phyloP scores from a whole-genome alignment of 1,140 invertebrate genomes.

The Trichonephila clavipes region DNA sequence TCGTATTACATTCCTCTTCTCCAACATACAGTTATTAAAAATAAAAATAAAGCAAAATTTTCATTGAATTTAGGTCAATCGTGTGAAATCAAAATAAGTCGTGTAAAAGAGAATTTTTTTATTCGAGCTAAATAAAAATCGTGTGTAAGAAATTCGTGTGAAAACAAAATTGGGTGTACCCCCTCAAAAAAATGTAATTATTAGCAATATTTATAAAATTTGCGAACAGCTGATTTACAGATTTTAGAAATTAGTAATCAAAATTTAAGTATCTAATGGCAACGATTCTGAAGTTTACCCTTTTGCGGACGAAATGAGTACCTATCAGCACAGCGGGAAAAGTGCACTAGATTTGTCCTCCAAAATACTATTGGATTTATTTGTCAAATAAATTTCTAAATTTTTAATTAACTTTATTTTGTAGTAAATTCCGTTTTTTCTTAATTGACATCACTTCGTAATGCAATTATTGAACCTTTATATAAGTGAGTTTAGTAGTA shows the following conservation, averaged over 20 bases:
- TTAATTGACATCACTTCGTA: background rate
- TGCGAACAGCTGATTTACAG: background rate
- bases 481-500: background rate
- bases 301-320: constrained; percentile 71
- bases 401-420: background rate
- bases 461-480: background rate
- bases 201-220: no score
- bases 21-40: no score
- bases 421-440: background rate
- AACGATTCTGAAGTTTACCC: constrained; percentile 56
- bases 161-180: no score
- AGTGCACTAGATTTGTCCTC: constrained; percentile 61
- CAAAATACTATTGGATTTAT: background rate
- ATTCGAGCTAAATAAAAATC: no score
- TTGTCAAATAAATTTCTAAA: background rate
- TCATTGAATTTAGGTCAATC: no score
- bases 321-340: constrained; percentile 43
- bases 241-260: background rate
- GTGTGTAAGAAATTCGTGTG: no score
- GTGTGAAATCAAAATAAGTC: no score
- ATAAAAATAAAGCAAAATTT: no score
- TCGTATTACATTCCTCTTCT: no score
- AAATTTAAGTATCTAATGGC: constrained; percentile 38
- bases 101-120: no score
- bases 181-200: no score